phyloP scores from a whole-genome alignment of 2,113 vertebrate species.

The Stictonetta naevosa region DNA sequence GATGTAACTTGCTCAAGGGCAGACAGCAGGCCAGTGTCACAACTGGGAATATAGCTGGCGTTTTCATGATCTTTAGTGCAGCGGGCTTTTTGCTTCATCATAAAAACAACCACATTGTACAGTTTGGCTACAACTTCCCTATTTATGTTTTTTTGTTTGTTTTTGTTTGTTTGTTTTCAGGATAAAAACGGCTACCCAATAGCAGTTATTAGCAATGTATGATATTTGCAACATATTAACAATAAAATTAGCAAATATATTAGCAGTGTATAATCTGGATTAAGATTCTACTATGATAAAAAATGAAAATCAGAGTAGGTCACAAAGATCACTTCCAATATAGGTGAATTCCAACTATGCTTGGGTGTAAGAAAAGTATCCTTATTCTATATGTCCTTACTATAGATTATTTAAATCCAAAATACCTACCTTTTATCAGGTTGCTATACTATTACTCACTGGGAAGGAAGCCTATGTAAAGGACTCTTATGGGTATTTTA shows the following conservation, averaged over 20 bases:
- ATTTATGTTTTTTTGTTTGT: background rate
- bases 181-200: background rate
- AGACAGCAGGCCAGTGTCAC: background rate
- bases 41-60: background rate
- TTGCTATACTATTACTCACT: background rate
- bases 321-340: background rate
- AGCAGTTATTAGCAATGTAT: fast-evolving
- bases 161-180: background rate
- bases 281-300: background rate
- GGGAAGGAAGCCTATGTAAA: background rate
- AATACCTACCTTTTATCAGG: background rate
- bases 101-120: fast-evolving
- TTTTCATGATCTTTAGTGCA: background rate
- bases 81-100: background rate
- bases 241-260: background rate
- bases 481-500: background rate
- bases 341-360: background rate
- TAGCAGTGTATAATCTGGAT: background rate
- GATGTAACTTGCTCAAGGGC: background rate
- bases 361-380: background rate
- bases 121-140: background rate
- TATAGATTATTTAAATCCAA: slow-evolving; percentile 11
- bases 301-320: background rate
- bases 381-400: background rate
- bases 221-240: background rate